These are phyloP conservation scores for Coilia nasus DNA, from an alignment of 2,797 vertebrate species.

Conservation along the genomic window DNA sequence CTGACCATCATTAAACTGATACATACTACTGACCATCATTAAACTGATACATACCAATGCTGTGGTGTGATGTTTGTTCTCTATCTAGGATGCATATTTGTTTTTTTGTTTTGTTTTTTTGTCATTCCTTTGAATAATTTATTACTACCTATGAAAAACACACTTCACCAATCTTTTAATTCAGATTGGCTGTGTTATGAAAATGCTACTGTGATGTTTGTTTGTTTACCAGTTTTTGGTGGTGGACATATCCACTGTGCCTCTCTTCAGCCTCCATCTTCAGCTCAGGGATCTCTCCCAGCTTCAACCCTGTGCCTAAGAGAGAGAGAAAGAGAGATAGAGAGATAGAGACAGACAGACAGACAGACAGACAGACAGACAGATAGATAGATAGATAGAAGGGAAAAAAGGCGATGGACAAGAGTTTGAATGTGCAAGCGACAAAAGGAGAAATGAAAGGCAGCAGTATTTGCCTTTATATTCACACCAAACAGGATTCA, in stretches of 20 bases:
- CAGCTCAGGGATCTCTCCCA: slow-evolving; percentile 89
- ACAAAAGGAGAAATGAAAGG: not conserved
- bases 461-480: not conserved
- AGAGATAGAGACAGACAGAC: not conserved
- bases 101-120: not conserved
- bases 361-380: not conserved
- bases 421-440: not conserved
- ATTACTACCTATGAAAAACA: no score
- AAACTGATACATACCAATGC: not conserved
- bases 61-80: no score
- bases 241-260: slow-evolving; percentile 93
- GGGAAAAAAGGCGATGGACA: not conserved
- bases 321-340: not conserved
- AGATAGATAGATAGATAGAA: not conserved
- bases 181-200: no score
- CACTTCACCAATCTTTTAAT: no score
- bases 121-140: no score
- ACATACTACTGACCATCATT: not conserved
- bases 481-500: not conserved
- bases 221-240: slow-evolving; percentile 90
- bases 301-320: slow-evolving; percentile 89
- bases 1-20: not conserved
- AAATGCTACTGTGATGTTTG: not conserved
- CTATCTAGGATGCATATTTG: not conserved
- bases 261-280: slow-evolving; percentile 91